Conservation (phyloP, 2,888 invertebrate genomes). For the Agrochola macilenta region DNA sequence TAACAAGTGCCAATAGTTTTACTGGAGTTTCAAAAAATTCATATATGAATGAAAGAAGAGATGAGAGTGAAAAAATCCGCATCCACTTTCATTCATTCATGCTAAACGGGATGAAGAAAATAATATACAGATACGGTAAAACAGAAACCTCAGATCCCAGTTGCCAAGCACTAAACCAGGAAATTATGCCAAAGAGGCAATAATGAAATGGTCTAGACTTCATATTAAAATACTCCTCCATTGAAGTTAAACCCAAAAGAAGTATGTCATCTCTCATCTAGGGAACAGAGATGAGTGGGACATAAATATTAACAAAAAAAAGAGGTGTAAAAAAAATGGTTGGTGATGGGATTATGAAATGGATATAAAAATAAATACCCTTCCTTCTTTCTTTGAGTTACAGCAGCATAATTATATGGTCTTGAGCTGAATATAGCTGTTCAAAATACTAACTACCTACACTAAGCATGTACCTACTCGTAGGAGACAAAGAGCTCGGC, state of each 20-base stretch:
- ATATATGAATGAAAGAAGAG: neutral
- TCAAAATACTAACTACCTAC: neutral
- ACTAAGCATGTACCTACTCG: neutral
- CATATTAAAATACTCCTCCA: neutral
- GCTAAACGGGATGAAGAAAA: constrained; percentile 19
- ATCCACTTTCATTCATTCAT: constrained; percentile 12
- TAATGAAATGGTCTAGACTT: constrained; percentile 17
- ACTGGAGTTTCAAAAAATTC: no score
- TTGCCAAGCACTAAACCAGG: constrained; percentile 8
- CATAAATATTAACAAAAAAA: neutral
- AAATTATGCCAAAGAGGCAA: constrained; percentile 18
- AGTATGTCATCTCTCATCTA: no score
- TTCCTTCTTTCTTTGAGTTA: neutral
- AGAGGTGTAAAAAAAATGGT: neutral
- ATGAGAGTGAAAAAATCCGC: neutral
- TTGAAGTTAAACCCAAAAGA: neutral
- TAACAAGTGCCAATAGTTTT: no score
- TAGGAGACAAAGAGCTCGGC: constrained; percentile 29
- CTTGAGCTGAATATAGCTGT: neutral
- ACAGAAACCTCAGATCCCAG: constrained; percentile 14
- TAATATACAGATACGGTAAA: neutral
- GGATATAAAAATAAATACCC: neutral
- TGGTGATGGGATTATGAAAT: neutral
- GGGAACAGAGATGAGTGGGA: neutral
- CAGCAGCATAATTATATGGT: neutral